phyloP scores from a whole-genome alignment of 2,797 vertebrate genomes.

The Galaxias olidus region DNA sequence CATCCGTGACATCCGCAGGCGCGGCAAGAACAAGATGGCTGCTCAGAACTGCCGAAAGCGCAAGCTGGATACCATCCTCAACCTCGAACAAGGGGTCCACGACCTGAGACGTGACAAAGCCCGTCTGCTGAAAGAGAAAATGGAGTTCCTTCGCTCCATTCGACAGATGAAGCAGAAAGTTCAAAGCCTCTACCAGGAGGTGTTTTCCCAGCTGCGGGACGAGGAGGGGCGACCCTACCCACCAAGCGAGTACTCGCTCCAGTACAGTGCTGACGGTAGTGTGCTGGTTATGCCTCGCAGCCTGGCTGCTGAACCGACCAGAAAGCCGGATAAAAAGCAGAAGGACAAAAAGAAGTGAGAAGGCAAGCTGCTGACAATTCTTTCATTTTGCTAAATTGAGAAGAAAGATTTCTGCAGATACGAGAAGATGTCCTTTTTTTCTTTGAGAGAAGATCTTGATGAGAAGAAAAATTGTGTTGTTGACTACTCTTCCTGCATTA shows the following conservation, averaged over 20 bases:
- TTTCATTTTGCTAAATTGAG: slow-evolving; percentile 70
- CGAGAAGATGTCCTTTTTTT: slow-evolving; percentile 74
- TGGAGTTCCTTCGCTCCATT: slow-evolving; percentile 92
- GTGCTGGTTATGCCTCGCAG: slow-evolving; percentile 88
- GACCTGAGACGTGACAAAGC: slow-evolving; percentile 90
- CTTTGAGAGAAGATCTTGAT: slow-evolving; percentile 75
- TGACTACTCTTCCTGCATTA: slow-evolving; percentile 76
- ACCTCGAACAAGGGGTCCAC: slow-evolving; percentile 95
- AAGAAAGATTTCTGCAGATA: slow-evolving; percentile 74
- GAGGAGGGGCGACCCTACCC: slow-evolving; percentile 93
- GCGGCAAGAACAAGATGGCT: slow-evolving; percentile 99
- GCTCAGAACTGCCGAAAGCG: slow-evolving; percentile 98
- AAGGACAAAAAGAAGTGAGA: slow-evolving; percentile 97
- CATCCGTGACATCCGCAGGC: slow-evolving; percentile 92
- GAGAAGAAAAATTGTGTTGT: slow-evolving; percentile 72
- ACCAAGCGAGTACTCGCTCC: slow-evolving; percentile 89
- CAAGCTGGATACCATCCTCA: slow-evolving; percentile 97
- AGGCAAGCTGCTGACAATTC: slow-evolving; percentile 59
- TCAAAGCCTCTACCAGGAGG: slow-evolving; percentile 94
- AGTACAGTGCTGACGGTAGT: slow-evolving; percentile 90
- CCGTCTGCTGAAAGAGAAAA: slow-evolving; percentile 93
- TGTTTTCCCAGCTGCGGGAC: slow-evolving; percentile 92
- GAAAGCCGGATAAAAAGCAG: slow-evolving; percentile 91
- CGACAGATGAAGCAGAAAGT: slow-evolving; percentile 99
- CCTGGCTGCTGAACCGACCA: slow-evolving; percentile 79